Evolutionary conservation across 2,888 invertebrate genomes (phyloP).

Genomic region (Oegoconia quadripuncta): DNA sequence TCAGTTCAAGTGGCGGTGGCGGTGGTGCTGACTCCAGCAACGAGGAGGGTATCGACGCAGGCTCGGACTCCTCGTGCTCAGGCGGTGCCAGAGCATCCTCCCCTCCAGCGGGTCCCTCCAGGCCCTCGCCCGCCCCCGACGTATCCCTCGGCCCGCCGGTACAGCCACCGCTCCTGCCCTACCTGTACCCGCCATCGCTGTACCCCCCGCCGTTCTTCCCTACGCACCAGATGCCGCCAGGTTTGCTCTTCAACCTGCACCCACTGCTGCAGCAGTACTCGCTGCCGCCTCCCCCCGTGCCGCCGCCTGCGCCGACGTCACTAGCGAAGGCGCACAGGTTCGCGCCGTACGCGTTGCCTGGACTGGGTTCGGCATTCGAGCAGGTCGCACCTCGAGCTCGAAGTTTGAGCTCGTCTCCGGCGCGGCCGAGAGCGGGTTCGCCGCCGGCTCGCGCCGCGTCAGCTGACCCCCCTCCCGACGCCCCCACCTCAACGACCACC

Average conservation of each 20-base stretch:
- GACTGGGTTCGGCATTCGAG: constrained; percentile 91
- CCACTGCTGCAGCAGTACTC: constrained; percentile 93
- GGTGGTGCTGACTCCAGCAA: constrained; percentile 75
- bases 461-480: constrained; percentile 76
- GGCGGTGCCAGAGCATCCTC: constrained; percentile 80
- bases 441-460: constrained; percentile 73
- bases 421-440: constrained; percentile 58
- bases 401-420: constrained; percentile 81
- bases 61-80: constrained; percentile 86
- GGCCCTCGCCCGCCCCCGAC: constrained; percentile 91
- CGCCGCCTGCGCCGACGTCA: constrained; percentile 80
- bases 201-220: constrained; percentile 89
- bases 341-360: constrained; percentile 92
- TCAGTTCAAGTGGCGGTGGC: constrained; percentile 81
- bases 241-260: constrained; percentile 93
- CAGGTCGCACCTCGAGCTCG: constrained; percentile 89
- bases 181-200: constrained; percentile 93
- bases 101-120: constrained; percentile 78
- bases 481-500: constrained; percentile 72
- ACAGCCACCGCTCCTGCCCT: constrained; percentile 95
- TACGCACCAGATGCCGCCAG: constrained; percentile 88
- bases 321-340: constrained; percentile 86
- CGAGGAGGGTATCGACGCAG: constrained; percentile 83
- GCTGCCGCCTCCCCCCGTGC: constrained; percentile 82
- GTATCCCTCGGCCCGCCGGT: constrained; percentile 96